Percentiles rank a stretch among this genome's conserved stretches.
These are phyloP conservation scores for Zaprionus gabonicus DNA, from an alignment of 1,140 invertebrate species.

Conservation along the genomic window DNA sequence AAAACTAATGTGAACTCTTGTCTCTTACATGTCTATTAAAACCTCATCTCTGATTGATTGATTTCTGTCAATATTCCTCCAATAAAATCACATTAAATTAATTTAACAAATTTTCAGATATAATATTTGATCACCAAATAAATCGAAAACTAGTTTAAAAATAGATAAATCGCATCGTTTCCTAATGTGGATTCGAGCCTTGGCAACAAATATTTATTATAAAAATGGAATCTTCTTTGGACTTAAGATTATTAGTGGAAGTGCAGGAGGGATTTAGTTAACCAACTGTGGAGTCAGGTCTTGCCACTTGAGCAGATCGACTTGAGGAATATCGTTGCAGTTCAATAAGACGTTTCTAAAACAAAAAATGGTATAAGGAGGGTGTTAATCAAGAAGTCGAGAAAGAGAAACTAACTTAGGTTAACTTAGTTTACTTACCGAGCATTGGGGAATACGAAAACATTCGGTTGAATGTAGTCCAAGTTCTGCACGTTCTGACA, in stretches of 20 bases:
- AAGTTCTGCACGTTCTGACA: constrained; percentile 93
- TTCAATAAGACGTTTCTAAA: constrained; percentile 85
- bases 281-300: constrained; percentile 67
- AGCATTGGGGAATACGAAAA: constrained; percentile 85
- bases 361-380: too few species aligned
- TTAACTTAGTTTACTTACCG: constrained; percentile 47
- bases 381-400: background rate
- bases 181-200: background rate
- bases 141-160: background rate
- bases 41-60: too few species aligned
- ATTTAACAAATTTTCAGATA: background rate
- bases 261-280: constrained; percentile 14
- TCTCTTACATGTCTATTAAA: too few species aligned
- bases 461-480: constrained; percentile 89
- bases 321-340: constrained; percentile 87
- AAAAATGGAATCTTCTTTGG: background rate
- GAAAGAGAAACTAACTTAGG: too few species aligned
- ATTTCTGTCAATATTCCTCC: too few species aligned
- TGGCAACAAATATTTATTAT: background rate
- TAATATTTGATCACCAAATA: constrained; percentile 2
- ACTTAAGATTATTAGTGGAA: constrained; percentile 1
- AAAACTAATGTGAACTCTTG: too few species aligned
- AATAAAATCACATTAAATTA: background rate
- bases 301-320: constrained; percentile 88
- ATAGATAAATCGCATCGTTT: background rate